Evolutionary conservation across 2,888 invertebrate genomes (phyloP), one percentile per base, ranked within the genome.

Genomic region (Aproaerema taeniolella): DNA sequence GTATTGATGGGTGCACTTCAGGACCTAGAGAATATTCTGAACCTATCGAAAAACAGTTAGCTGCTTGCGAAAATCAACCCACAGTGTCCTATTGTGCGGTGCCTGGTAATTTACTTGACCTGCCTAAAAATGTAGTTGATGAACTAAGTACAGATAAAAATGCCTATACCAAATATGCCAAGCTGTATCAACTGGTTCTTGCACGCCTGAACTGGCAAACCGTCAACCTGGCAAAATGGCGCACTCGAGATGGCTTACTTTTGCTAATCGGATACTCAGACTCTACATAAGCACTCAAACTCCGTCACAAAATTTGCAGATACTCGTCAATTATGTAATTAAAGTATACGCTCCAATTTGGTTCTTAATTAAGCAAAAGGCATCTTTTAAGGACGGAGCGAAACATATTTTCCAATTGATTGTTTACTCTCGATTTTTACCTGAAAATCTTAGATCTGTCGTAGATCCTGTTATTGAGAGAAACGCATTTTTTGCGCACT

Each of bases 11-110:
- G 8, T 33, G 28, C 14, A 60, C 52, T 14, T 43, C 46, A 20
- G 59, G 59, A n/a, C 58, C 59, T 24, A 33, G 10, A 30, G 33
- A 36, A 9, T 61, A 50, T 44, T 42, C 43, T 11, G 57, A 58
- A 5, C 42, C 49, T 34, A 48, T 62, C n/a, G 55, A 56, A 32
- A 61, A 55, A 48, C 6, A 8, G 8, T 37, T 55, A 15, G 34
- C 36, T 11, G 42, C 1, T 25, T 51, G 52, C 40, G 45, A 50
- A 32, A 34, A 37, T 12, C 12, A 20, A 8, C 8, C 10, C 2
- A 6, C 17, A 13, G 14, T 10, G 13, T 10, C 13, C 12, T 38
- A 15, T 12, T 2, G 4, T 11, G 9, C 20, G 24, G 16, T 28
- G 4, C 20, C 30, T 31, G 35, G 7, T 11, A 10, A 7, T 29